These are phyloP conservation scores for Pachydiplax longipennis DNA, from an alignment of 2,888 invertebrate species.

Conservation along the genomic window DNA sequence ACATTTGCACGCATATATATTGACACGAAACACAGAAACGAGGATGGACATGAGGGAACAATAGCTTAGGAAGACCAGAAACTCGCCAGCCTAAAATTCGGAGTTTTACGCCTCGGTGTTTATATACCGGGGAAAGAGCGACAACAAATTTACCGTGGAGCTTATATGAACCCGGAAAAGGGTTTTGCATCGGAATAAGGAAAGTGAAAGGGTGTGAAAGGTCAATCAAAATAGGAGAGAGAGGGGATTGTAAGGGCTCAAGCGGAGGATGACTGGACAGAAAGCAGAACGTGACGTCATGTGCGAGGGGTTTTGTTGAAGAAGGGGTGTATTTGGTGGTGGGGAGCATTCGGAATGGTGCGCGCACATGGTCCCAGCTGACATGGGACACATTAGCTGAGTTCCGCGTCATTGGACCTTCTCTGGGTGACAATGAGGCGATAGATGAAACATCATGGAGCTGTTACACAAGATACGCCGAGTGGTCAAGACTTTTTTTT, in stretches of 20 bases:
- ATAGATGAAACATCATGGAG: background rate
- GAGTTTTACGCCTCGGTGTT: too few relatives aligned
- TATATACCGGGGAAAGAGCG: too few relatives aligned
- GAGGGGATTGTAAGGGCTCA: background rate
- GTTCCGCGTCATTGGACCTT: slow-evolving; percentile 26
- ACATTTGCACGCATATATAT: too few relatives aligned
- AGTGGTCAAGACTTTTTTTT: too few relatives aligned
- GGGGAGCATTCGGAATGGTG: background rate
- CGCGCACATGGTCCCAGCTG: slow-evolving; percentile 11
- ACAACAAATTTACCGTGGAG: too few relatives aligned
- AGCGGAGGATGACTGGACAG: background rate
- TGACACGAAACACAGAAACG: too few relatives aligned
- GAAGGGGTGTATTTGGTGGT: background rate
- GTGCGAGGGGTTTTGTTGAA: background rate
- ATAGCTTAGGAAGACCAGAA: too few relatives aligned
- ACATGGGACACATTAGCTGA: slow-evolving; percentile 34
- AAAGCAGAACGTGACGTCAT: background rate
- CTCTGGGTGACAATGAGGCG: slow-evolving; percentile 15
- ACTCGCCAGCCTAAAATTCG: too few relatives aligned
- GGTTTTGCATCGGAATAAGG: background rate
- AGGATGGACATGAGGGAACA: too few relatives aligned
- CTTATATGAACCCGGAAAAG: too few relatives aligned
- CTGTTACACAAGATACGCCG: too few relatives aligned
- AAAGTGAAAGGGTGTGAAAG: background rate
- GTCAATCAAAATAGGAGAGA: background rate